Evolutionary conservation across 2,113 vertebrate genomes (phyloP), one percentile per base, ranked within the genome.

Genomic region (Entosphenus tridentatus): DNA sequence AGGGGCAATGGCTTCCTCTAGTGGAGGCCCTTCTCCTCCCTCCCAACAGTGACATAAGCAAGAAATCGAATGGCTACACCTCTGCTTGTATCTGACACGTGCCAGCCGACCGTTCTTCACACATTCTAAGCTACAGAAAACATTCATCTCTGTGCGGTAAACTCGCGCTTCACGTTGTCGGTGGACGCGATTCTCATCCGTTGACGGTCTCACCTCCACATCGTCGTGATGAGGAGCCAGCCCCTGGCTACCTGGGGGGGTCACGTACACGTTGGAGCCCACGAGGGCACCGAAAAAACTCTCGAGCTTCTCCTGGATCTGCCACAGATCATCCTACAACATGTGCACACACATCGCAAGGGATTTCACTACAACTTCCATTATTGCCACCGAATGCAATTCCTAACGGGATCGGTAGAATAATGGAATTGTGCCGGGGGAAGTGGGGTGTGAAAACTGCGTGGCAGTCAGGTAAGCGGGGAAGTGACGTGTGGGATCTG

Each of bases 211-310:
- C 81, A 95, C 90, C 88, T 96, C 90, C 0, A 95, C 86, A 11
- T 96, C 90, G 17, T 96, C 90, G 0, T 88, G 87, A 78, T 95
- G 90, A 10, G 84, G 81, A 0, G 89, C 89, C 7, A 96, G 83
- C 57, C 89, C 89, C 77, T 95, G 89, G 0, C 87, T 83, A 3
- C 81, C 83, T 3, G 79, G 75, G 0, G 89, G 89, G 1, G 89
- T 95, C 69, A 96, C 84, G 77, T 96, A 96, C 67, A 90, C 77
- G 14, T 95, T 96, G 0, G 87, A 89, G 9, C 90, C 90, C 5
- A 91, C 88, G 75, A 96, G 77, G 10, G 84, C 80, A 5, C 88
- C 87, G 0, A 96, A 96, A 76, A 83, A 92, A 78, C 85, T 84
- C 75, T 96, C 90, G 74, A 96, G 73, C 71, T 83, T 86, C 76